Conservation (phyloP, 1,140 invertebrate genomes). For the Lucilia cuprina region DNA sequence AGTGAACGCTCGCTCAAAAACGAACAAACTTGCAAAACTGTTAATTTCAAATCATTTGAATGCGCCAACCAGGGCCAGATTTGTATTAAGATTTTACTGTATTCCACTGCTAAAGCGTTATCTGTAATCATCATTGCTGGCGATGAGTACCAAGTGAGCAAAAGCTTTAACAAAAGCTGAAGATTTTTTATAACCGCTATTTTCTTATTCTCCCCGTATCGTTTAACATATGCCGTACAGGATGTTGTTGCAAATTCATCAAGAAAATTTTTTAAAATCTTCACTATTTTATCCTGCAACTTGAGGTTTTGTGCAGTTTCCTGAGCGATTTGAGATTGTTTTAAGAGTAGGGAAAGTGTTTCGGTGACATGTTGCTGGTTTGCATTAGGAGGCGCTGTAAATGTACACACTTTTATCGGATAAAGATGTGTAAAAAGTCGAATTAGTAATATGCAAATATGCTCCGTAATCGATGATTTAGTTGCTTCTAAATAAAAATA, state of each 20-base stretch:
- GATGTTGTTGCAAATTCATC: constrained; percentile 42
- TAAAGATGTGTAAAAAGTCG: constrained; percentile 44
- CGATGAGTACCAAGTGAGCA: constrained; percentile 49
- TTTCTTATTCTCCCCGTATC: constrained; percentile 52
- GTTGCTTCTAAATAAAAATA: constrained; percentile 10
- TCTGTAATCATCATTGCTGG: constrained; percentile 43
- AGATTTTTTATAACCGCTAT: constrained; percentile 47
- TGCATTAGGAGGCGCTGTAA: constrained; percentile 39
- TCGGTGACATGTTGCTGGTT: constrained; percentile 46
- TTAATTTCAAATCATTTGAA: constrained; percentile 46
- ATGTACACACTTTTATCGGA: constrained; percentile 40
- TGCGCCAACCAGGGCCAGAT: constrained; percentile 56
- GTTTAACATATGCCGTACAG: constrained; percentile 51
- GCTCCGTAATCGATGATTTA: constrained; percentile 8
- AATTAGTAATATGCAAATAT: constrained; percentile 40
- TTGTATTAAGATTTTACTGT: constrained; percentile 42
- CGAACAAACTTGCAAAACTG: constrained; percentile 44
- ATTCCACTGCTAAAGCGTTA: constrained; percentile 27
- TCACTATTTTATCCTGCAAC: constrained; percentile 44
- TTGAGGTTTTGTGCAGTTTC: constrained; percentile 37
- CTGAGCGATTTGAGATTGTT: constrained; percentile 41
- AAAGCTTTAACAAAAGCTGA: constrained; percentile 46
- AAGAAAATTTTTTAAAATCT: constrained; percentile 46
- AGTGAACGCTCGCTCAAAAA: constrained; percentile 53
- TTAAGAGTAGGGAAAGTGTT: constrained; percentile 46